A percentile compares a stretch with the other conserved stretches of the same genome.
Evolutionary conservation across 2,113 vertebrate genomes (phyloP).

Genomic region (cattle (Bos taurus)): ARS-UCD2.0 NC_037336.1:15711501-15712000

Average conservation of each 20-base stretch:
- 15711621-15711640: neutral
- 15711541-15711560: accelerated
- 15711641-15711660: neutral
- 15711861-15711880: neutral
- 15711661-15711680: neutral
- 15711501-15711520: neutral
- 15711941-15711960: neutral
- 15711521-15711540: neutral
- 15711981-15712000: neutral
- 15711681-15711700: neutral
- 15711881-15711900: neutral
- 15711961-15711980: neutral
- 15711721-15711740: neutral
- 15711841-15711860: neutral
- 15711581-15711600: neutral
- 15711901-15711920: neutral
- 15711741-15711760: neutral
- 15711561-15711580: accelerated
- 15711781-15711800: neutral
- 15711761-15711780: accelerated
- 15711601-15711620: accelerated
- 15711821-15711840: neutral
- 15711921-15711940: neutral
- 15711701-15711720: neutral
- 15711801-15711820: neutral